Evolutionary conservation across 2,888 invertebrate genomes (phyloP).

Genomic region (Adelognathus sp.): DNA sequence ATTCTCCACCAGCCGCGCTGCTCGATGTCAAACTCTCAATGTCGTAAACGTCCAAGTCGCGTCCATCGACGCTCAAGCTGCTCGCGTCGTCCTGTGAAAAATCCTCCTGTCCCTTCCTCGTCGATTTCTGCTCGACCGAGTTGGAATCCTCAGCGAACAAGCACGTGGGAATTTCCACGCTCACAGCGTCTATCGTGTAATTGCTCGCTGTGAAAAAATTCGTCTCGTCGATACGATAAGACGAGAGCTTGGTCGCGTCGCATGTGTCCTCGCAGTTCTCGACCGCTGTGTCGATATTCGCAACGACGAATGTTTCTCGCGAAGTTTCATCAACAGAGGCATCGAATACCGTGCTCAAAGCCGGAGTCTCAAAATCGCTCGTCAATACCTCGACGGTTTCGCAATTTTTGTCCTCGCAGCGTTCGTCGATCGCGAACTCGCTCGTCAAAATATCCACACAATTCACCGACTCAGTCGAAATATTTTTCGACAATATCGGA

Average conservation of each 20-base stretch:
- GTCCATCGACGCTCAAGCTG: conserved; percentile 33
- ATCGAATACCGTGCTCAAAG: background rate
- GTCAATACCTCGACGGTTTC: background rate
- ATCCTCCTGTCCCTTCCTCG: conserved; percentile 7
- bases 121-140: conserved; percentile 33
- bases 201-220: conserved; percentile 58
- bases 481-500: too few species aligned
- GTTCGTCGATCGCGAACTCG: background rate
- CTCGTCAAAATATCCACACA: too few species aligned
- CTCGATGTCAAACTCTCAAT: conserved; percentile 46
- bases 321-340: background rate
- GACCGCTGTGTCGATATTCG: background rate
- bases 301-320: conserved; percentile 23
- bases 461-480: too few species aligned
- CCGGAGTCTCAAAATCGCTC: background rate
- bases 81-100: conserved; percentile 1
- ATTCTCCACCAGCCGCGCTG: conserved; percentile 1
- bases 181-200: conserved; percentile 63
- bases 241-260: background rate
- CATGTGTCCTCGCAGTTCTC: conserved; percentile 8
- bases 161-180: conserved; percentile 60
- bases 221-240: conserved; percentile 41
- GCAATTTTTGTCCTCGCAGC: background rate
- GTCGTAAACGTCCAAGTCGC: conserved; percentile 56
- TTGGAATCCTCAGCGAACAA: conserved; percentile 64